These are phyloP conservation scores for Drosophila watanabei DNA, from an alignment of 1,140 invertebrate species.

Conservation along the genomic window DNA sequence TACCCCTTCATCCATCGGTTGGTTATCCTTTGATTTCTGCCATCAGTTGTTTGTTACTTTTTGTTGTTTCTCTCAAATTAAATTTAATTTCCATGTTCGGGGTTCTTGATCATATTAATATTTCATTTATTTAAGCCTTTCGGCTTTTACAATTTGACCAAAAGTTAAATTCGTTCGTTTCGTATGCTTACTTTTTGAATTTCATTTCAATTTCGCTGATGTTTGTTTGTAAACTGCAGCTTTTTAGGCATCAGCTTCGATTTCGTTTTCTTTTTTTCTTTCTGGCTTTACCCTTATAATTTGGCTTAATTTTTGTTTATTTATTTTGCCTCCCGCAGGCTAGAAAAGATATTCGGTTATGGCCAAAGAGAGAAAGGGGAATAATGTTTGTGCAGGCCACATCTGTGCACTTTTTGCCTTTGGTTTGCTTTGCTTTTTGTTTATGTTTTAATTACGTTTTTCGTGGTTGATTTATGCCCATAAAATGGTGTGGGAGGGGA, in stretches of 20 bases:
- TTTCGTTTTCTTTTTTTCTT: neutral
- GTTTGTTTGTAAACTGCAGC: slow-evolving; percentile 30
- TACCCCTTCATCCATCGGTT: neutral
- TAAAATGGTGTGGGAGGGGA: slow-evolving; percentile 23
- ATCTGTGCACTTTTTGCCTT: slow-evolving; percentile 70
- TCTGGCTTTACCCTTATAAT: slow-evolving; percentile 25
- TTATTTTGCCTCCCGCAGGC: slow-evolving; percentile 29
- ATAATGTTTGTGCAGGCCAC: slow-evolving; percentile 55
- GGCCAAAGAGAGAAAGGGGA: slow-evolving; percentile 15
- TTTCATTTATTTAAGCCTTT: slow-evolving; percentile 37
- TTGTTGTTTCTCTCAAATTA: slow-evolving; percentile 56
- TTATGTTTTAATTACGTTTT: slow-evolving; percentile 80
- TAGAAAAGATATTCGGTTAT: slow-evolving; percentile 54
- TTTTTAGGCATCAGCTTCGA: slow-evolving; percentile 8
- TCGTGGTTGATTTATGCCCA: slow-evolving; percentile 73
- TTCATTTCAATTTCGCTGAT: slow-evolving; percentile 24
- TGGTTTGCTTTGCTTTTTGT: slow-evolving; percentile 70
- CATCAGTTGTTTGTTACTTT: slow-evolving; percentile 34
- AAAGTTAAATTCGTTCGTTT: slow-evolving; percentile 26
- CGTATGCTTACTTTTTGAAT: neutral
- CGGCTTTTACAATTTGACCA: slow-evolving; percentile 16
- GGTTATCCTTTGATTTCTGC: slow-evolving; percentile 36
- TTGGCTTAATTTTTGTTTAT: slow-evolving; percentile 37
- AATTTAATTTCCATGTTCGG: slow-evolving; percentile 57
- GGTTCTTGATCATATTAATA: slow-evolving; percentile 37